A percentile compares a stretch with the other conserved stretches of the same genome.
These are phyloP conservation scores for Pomacea canaliculata DNA, from an alignment of 2,888 invertebrate genomes.

Conservation along the genomic window DNA sequence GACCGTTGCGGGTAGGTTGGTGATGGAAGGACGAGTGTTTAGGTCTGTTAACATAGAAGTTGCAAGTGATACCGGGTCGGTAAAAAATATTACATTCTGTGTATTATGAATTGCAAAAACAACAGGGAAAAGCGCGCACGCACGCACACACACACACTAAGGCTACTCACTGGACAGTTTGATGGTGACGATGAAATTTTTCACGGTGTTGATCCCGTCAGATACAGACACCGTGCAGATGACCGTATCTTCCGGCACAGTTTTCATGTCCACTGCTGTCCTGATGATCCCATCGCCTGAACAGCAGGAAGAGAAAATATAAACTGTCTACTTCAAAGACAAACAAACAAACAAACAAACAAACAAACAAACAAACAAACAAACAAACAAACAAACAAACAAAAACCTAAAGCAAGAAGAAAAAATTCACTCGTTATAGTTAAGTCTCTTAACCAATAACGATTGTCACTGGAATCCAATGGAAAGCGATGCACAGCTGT, in stretches of 20 bases:
- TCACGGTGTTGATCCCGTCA: conserved; percentile 27
- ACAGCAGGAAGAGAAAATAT: no score
- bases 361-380: background rate
- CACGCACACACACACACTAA: background rate
- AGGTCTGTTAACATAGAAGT: conserved; percentile 17
- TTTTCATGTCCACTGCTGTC: conserved; percentile 22
- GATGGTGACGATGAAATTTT: conserved; percentile 25
- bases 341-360: background rate
- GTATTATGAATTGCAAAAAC: no score
- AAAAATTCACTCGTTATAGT: no score
- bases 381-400: no score
- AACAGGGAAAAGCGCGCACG: no score
- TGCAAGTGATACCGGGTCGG: no score
- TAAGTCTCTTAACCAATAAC: no score
- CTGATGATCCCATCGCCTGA: conserved; percentile 29
- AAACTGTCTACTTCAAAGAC: background rate
- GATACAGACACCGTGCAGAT: conserved; percentile 26
- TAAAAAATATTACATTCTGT: no score
- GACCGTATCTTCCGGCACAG: conserved; percentile 19
- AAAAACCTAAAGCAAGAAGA: no score
- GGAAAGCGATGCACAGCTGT: no score
- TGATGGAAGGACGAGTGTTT: conserved; percentile 27
- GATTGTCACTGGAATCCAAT: no score
- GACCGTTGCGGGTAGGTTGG: conserved; percentile 26
- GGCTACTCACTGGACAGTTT: conserved; percentile 28